phyloP scores from a whole-genome alignment of 2,888 invertebrate species.

The Pachydiplax longipennis region DNA sequence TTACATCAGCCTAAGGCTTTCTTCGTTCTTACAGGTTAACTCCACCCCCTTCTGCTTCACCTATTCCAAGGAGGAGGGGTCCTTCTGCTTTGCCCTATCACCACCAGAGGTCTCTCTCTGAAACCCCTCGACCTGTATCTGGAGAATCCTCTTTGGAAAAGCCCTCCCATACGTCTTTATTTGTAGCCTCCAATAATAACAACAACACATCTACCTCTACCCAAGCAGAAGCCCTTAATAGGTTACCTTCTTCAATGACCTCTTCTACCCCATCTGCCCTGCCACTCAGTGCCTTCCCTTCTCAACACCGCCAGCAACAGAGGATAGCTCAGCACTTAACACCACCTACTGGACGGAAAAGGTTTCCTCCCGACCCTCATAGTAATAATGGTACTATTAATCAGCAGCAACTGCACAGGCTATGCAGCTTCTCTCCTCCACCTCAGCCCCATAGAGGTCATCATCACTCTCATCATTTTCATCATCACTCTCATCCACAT shows the following conservation, averaged over 20 bases:
- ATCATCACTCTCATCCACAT: slow-evolving; percentile 52
- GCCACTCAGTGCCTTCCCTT: slow-evolving; percentile 34
- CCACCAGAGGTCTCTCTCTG: slow-evolving; percentile 36
- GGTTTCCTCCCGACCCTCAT: slow-evolving; percentile 53
- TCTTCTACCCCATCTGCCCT: slow-evolving; percentile 27
- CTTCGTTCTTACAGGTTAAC: slow-evolving; percentile 50
- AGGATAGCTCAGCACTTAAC: slow-evolving; percentile 35
- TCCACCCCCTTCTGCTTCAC: slow-evolving; percentile 50
- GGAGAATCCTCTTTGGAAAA: neutral
- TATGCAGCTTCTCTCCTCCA: slow-evolving; percentile 45
- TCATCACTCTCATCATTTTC: slow-evolving; percentile 13
- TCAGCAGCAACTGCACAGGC: slow-evolving; percentile 33
- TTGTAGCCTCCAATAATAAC: slow-evolving; percentile 17
- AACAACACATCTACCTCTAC: slow-evolving; percentile 24
- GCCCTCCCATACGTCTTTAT: neutral
- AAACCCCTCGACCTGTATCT: slow-evolving; percentile 28
- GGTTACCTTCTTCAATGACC: slow-evolving; percentile 10
- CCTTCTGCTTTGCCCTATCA: slow-evolving; percentile 5
- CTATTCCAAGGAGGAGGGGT: slow-evolving; percentile 35
- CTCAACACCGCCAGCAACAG: slow-evolving; percentile 4
- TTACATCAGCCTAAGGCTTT: neutral
- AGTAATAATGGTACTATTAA: slow-evolving; percentile 6
- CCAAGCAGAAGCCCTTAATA: neutral
- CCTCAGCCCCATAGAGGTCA: slow-evolving; percentile 53
- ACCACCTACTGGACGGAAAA: slow-evolving; percentile 53